A percentile compares a stretch with the other conserved stretches of the same genome.
Conservation (phyloP, 2,888 invertebrate genomes). For the Drosophila lutescens region DNA sequence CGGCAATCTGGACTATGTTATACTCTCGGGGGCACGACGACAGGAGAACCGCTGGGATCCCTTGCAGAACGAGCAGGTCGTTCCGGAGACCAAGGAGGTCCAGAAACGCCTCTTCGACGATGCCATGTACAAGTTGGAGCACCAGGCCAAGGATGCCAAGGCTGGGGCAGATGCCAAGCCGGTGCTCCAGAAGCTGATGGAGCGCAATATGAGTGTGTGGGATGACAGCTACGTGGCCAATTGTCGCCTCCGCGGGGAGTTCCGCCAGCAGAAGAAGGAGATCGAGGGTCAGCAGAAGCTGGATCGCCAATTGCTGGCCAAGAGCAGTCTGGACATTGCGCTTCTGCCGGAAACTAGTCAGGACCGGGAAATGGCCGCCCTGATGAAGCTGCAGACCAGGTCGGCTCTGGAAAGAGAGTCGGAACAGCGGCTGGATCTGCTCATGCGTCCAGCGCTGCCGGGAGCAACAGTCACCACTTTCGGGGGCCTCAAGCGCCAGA, state of each 20-base stretch:
- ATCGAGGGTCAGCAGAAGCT: constrained; percentile 88
- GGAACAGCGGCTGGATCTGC: constrained; percentile 85
- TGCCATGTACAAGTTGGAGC: constrained; percentile 99
- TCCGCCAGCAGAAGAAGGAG: constrained; percentile 91
- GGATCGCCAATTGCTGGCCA: constrained; percentile 90
- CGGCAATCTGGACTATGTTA: constrained; percentile 97
- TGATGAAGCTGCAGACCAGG: constrained; percentile 89
- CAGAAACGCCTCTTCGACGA: constrained; percentile 96
- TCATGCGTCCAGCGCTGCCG: constrained; percentile 86
- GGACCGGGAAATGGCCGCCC: constrained; percentile 91
- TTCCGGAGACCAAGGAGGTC: constrained; percentile 95
- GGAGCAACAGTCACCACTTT: constrained; percentile 86
- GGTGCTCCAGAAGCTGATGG: constrained; percentile 90
- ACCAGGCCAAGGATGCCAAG: constrained; percentile 92
- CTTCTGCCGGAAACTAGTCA: constrained; percentile 92
- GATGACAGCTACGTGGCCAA: constrained; percentile 97
- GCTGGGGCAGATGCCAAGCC: constrained; percentile 89
- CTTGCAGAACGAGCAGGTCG: constrained; percentile 95
- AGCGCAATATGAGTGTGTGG: constrained; percentile 92
- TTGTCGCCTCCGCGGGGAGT: constrained; percentile 91
- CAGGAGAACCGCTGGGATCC: constrained; percentile 99
- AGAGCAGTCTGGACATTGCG: constrained; percentile 90
- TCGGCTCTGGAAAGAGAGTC: constrained; percentile 87
- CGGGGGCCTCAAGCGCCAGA: constrained; percentile 86
- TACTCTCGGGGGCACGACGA: constrained; percentile 96